Conservation (phyloP, 2,888 invertebrate species). For the Tetranychus piercei region DNA sequence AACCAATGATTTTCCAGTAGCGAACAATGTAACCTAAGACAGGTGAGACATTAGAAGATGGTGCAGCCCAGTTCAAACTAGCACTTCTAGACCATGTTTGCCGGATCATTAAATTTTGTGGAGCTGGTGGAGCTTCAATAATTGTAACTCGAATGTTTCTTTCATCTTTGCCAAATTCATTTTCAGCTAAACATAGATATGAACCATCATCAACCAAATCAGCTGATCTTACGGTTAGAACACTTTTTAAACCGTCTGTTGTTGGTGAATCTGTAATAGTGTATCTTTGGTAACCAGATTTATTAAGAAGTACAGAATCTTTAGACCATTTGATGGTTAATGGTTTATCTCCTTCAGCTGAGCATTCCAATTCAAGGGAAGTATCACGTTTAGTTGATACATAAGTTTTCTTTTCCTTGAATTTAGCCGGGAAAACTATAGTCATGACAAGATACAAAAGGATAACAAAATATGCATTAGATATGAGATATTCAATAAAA, state of each 20-base stretch:
- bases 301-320: slow-evolving; percentile 17
- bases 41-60: neutral
- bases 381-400: slow-evolving; percentile 24
- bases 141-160: slow-evolving; percentile 26
- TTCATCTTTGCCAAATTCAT: slow-evolving; percentile 27
- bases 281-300: neutral
- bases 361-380: slow-evolving; percentile 24
- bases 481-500: neutral
- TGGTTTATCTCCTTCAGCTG: slow-evolving; percentile 26
- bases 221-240: slow-evolving; percentile 25
- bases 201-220: slow-evolving; percentile 26
- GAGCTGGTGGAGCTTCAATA: slow-evolving; percentile 20
- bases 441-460: neutral
- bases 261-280: slow-evolving; percentile 24
- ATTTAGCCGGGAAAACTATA: slow-evolving; percentile 26
- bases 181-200: slow-evolving; percentile 26
- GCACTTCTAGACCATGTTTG: slow-evolving; percentile 3
- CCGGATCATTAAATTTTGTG: neutral
- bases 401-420: slow-evolving; percentile 26
- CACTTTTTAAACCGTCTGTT: slow-evolving; percentile 26
- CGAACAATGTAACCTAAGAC: neutral
- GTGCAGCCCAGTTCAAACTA: neutral
- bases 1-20: slow-evolving; percentile 16
- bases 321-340: slow-evolving; percentile 26
- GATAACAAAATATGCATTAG: neutral